These are phyloP conservation scores for Coregonus sp. DNA, from an alignment of 2,797 vertebrate species.

Conservation along the genomic window DNA sequence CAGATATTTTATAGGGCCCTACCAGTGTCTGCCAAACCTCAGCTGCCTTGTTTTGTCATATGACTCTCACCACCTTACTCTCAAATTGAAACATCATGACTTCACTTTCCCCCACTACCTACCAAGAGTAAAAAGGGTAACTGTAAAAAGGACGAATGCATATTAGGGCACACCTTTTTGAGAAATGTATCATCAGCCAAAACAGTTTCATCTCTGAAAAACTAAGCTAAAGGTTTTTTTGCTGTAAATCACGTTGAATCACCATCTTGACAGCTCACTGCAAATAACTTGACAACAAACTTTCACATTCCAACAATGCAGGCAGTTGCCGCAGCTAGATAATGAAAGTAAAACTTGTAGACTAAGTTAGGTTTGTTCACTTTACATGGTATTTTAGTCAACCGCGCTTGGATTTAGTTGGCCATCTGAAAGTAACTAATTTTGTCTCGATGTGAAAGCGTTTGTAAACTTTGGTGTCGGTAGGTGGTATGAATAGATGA, in stretches of 20 bases:
- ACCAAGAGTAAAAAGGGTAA: background rate
- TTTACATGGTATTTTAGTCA: background rate
- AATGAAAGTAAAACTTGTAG: background rate
- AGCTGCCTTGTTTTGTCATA: conserved; percentile 43
- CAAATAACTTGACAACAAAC: conserved; percentile 17
- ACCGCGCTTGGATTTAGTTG: background rate
- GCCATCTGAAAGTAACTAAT: background rate
- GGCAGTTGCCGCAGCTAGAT: background rate
- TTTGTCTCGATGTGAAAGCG: background rate
- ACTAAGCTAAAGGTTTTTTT: background rate
- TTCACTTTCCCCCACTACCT: conserved; percentile 31
- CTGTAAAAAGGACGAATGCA: too few species aligned
- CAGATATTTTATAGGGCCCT: too few species aligned
- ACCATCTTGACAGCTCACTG: background rate
- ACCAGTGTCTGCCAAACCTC: background rate
- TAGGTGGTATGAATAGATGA: background rate
- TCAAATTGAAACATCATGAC: conserved; percentile 62
- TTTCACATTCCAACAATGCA: conserved; percentile 17
- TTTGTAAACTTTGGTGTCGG: background rate
- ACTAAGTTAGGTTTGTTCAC: background rate
- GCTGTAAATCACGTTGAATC: background rate
- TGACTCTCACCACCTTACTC: conserved; percentile 48
- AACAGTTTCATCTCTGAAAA: too few species aligned
- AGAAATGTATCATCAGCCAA: background rate
- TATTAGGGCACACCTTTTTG: background rate